phyloP scores from a whole-genome alignment of 2,888 invertebrate species.

The Oscheius sp. region DNA sequence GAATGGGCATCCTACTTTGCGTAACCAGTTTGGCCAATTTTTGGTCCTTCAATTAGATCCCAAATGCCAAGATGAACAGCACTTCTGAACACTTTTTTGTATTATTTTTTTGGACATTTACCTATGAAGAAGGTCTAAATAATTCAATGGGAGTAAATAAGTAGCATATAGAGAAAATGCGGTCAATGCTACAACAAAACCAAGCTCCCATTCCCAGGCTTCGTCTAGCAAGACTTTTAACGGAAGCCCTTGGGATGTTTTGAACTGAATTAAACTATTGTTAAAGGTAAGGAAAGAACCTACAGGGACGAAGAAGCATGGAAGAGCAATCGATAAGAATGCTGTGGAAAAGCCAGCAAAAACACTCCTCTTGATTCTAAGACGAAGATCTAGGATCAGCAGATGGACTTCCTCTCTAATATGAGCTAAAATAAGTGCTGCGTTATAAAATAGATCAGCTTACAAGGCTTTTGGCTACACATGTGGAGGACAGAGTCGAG shows the following conservation, averaged over 20 bases:
- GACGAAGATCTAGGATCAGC: constrained; percentile 86
- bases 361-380: constrained; percentile 84
- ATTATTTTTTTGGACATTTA: not conserved
- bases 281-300: not conserved
- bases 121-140: constrained; percentile 85
- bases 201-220: constrained; percentile 57
- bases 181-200: constrained; percentile 74
- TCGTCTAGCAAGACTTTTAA: constrained; percentile 60
- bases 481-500: constrained; percentile 58
- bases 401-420: constrained; percentile 84
- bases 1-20: constrained; percentile 25
- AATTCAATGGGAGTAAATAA: constrained; percentile 79
- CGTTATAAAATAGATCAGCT: too few species aligned
- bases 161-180: constrained; percentile 82
- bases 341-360: constrained; percentile 85
- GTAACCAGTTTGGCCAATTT: constrained; percentile 41
- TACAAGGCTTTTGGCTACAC: constrained; percentile 54
- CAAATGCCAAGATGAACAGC: constrained; percentile 84
- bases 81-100: constrained; percentile 69
- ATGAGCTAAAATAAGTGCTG: constrained; percentile 69
- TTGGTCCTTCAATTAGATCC: constrained; percentile 72
- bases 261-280: constrained; percentile 44
- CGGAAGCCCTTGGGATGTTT: constrained; percentile 55
- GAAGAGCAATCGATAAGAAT: constrained; percentile 87
- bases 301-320: constrained; percentile 88